phyloP scores from a whole-genome alignment of 2,888 invertebrate species.

The Hirtodrosophila alboralis region DNA sequence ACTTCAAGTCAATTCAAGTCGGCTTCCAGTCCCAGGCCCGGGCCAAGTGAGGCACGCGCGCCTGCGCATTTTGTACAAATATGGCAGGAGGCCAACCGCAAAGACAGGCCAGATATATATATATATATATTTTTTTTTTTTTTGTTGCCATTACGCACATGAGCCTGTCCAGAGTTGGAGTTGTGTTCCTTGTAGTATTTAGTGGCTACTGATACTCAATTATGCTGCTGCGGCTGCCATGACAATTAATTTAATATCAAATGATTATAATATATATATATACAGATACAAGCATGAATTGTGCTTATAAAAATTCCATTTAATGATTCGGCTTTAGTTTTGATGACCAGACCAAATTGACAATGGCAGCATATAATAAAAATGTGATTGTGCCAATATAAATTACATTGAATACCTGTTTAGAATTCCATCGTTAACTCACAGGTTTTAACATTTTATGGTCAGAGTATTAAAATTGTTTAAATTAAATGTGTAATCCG shows the following conservation, averaged over 20 bases:
- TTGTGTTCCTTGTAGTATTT: constrained; percentile 41
- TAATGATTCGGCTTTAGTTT: constrained; percentile 38
- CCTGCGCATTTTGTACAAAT: constrained; percentile 60
- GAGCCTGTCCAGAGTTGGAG: constrained; percentile 26
- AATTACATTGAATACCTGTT: constrained; percentile 37
- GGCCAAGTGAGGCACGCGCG: constrained; percentile 65
- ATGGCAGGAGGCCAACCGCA: constrained; percentile 57
- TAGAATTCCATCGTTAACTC: constrained; percentile 32
- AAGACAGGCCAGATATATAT: constrained; percentile 33
- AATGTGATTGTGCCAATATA: constrained; percentile 34
- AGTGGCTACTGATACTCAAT: constrained; percentile 48
- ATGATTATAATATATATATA: constrained; percentile 44
- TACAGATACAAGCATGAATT: no score
- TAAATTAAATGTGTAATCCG: constrained; percentile 10
- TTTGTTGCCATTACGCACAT: constrained; percentile 53
- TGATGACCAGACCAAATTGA: constrained; percentile 24
- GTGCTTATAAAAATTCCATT: constrained; percentile 29
- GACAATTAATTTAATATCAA: constrained; percentile 22
- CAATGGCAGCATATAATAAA: constrained; percentile 30
- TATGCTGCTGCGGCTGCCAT: constrained; percentile 29
- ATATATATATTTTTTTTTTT: no score
- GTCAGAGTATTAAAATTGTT: constrained; percentile 45
- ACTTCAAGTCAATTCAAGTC: constrained; percentile 2
- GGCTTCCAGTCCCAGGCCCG: no score
- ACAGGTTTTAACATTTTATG: constrained; percentile 41